phyloP scores from a whole-genome alignment of 2,113 vertebrate genomes.

The Vombatus ursinus region DNA sequence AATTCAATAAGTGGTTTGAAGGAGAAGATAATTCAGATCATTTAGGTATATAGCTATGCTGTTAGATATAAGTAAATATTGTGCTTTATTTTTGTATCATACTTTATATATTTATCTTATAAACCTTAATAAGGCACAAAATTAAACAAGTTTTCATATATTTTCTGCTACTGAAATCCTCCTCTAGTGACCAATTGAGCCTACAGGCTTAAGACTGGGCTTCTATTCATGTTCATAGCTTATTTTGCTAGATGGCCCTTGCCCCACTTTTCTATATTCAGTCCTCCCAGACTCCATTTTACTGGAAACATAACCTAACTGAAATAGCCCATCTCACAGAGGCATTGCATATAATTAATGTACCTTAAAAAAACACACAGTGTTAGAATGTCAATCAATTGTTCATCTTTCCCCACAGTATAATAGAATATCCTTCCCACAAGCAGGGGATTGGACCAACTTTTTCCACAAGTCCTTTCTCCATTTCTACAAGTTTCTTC shows the following conservation, averaged over 20 bases:
- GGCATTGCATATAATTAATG: neutral
- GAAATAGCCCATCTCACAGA: neutral
- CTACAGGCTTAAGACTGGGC: neutral
- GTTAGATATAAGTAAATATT: neutral
- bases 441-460: neutral
- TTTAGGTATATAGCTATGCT: slow-evolving; percentile 5
- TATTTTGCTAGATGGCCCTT: neutral
- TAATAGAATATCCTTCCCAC: neutral
- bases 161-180: neutral
- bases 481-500: neutral
- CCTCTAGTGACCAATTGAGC: neutral
- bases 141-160: neutral
- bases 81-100: neutral
- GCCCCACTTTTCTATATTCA: neutral
- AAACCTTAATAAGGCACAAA: neutral
- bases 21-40: slow-evolving; percentile 26
- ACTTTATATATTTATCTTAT: neutral
- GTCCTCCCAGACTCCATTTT: neutral
- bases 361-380: neutral
- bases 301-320: neutral
- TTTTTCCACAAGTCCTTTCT: neutral
- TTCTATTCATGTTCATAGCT: neutral
- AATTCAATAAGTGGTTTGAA: slow-evolving; percentile 46
- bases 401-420: neutral
- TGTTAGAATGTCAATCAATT: neutral